Conservation (phyloP, 2,113 vertebrate genomes). For the Bos indicus region DNA sequence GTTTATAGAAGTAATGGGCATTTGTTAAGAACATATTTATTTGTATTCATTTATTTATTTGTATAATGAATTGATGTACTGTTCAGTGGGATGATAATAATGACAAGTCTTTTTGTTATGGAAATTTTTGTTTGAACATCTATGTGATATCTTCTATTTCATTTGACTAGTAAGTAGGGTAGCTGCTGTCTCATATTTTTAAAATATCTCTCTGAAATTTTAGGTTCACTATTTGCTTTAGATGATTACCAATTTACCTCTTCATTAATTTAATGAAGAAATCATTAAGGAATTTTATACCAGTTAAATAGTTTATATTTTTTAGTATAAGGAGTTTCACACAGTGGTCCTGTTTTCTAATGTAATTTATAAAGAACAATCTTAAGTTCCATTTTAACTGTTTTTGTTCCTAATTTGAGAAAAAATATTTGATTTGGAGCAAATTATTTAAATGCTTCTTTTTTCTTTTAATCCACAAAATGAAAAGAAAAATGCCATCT, state of each 20-base stretch:
- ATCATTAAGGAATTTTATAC: not conserved
- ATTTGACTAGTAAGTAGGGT: not conserved
- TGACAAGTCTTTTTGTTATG: not conserved
- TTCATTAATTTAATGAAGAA: conserved; percentile 21
- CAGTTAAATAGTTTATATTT: not conserved
- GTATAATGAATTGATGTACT: not conserved
- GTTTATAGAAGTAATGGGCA: not conserved
- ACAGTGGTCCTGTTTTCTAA: not conserved
- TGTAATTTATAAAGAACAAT: not conserved
- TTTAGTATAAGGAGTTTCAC: not conserved
- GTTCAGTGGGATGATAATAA: not conserved
- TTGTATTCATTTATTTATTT: not conserved
- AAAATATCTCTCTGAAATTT: not conserved
- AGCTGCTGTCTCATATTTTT: not conserved
- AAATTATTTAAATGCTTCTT: conserved; percentile 2
- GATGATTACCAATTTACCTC: not conserved
- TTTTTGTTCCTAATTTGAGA: not conserved
- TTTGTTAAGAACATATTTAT: not conserved
- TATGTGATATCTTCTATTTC: not conserved
- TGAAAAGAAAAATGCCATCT: not conserved
- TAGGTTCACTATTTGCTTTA: not conserved
- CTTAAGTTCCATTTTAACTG: not conserved
- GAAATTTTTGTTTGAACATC: not conserved
- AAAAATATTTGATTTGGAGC: not conserved
- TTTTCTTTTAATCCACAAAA: not conserved